Percentiles rank a stretch among this genome's conserved stretches.
Evolutionary conservation across 2,113 vertebrate species (phyloP).

Genomic region (Alligator mississippiensis): DNA sequence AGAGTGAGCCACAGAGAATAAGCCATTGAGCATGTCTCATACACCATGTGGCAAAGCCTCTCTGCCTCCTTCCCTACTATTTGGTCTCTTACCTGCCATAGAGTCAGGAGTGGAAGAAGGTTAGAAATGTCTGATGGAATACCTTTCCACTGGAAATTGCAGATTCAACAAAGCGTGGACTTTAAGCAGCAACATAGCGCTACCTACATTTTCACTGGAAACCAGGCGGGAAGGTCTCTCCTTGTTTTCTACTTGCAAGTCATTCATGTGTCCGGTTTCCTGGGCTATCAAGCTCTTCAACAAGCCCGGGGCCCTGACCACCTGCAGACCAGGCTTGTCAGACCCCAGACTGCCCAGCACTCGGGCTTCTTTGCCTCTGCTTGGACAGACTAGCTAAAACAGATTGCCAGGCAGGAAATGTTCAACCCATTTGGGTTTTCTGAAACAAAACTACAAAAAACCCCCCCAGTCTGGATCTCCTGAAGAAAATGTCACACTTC

Average conservation of each 20-base stretch:
- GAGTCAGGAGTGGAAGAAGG: not conserved
- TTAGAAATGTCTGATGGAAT: not conserved
- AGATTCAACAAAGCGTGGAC: not conserved
- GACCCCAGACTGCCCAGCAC: not conserved
- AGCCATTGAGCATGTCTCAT: not conserved
- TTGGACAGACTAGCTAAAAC: too few species aligned
- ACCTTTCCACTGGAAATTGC: not conserved
- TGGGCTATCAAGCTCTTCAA: not conserved
- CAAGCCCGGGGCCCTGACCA: not conserved
- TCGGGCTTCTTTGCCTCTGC: not conserved
- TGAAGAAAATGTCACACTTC: not conserved
- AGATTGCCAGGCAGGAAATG: not conserved
- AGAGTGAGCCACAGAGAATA: not conserved
- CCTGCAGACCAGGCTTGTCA: not conserved
- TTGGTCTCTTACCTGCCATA: not conserved
- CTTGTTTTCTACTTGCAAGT: not conserved
- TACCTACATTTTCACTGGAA: not conserved
- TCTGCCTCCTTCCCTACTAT: not conserved
- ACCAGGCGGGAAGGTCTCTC: not conserved
- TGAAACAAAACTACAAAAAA: too few species aligned
- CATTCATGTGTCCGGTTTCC: too few species aligned
- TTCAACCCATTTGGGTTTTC: not conserved
- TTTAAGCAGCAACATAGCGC: too few species aligned
- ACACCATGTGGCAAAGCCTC: too few species aligned
- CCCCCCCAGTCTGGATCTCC: not conserved